These are phyloP conservation scores for Magallana gigas DNA, from an alignment of 1,140 invertebrate species.

Conservation along the genomic window DNA sequence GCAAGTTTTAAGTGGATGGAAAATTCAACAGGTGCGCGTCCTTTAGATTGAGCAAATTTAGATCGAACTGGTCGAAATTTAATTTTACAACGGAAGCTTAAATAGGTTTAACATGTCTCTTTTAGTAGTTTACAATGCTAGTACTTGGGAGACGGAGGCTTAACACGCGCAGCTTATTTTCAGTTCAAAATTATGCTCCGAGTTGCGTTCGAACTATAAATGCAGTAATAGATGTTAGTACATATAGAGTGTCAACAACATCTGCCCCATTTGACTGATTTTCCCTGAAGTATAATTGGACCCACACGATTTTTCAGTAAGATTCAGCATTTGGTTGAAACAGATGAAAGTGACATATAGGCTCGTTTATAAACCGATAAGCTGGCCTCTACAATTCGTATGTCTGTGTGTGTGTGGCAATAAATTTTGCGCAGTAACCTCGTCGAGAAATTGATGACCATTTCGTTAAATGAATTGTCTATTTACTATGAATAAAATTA, in stretches of 20 bases:
- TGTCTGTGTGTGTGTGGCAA: background rate
- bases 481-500: constrained; percentile 12
- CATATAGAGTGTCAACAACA: background rate
- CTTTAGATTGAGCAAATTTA: background rate
- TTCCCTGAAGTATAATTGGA: constrained; percentile 14
- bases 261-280: background rate
- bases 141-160: background rate
- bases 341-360: constrained; percentile 33
- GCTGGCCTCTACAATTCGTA: background rate
- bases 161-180: background rate
- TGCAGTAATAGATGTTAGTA: constrained; percentile 1
- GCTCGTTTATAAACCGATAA: constrained; percentile 16
- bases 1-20: background rate
- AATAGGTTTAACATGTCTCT: too few species aligned
- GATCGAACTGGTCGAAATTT: background rate
- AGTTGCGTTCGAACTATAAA: background rate
- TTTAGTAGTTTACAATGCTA: background rate
- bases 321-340: background rate
- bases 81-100: too few species aligned
- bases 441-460: background rate
- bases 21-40: constrained; percentile 12
- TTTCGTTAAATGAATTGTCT: background rate
- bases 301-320: constrained; percentile 8
- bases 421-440: constrained; percentile 12
- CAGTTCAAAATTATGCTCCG: background rate